phyloP scores from a whole-genome alignment of 2,888 invertebrate species.

The Zeuzera pyrina region DNA sequence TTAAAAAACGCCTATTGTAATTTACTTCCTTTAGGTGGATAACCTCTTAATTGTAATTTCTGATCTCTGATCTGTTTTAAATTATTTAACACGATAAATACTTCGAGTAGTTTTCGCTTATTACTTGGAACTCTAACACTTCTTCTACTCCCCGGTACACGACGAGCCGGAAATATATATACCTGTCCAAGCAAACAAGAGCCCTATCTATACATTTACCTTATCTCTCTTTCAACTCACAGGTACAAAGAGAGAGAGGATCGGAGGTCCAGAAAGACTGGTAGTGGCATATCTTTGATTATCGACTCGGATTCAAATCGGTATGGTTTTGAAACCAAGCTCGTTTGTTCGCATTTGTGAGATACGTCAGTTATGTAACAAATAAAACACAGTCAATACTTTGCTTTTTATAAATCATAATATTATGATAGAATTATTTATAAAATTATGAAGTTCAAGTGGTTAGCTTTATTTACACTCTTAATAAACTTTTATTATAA shows the following conservation, averaged over 20 bases:
- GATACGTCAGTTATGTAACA: conserved; percentile 6
- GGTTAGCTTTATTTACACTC: too few species aligned
- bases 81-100: too few species aligned
- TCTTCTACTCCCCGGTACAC: conserved; percentile 25
- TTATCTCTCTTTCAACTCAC: conserved; percentile 13
- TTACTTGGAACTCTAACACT: conserved; percentile 21
- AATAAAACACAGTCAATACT: too few species aligned
- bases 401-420: too few species aligned
- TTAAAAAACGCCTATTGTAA: too few species aligned
- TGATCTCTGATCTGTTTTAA: too few species aligned
- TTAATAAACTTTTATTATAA: too few species aligned
- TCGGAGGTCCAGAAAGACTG: conserved; percentile 15
- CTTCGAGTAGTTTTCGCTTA: conserved; percentile 4
- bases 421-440: too few species aligned
- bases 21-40: too few species aligned
- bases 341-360: conserved; percentile 5
- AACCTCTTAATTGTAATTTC: too few species aligned
- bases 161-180: conserved; percentile 41
- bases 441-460: too few species aligned
- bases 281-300: conserved; percentile 33
- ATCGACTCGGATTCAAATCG: conserved; percentile 27
- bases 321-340: conserved; percentile 15
- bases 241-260: conserved; percentile 6
- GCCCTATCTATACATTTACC: conserved; percentile 31
- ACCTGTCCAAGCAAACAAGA: conserved; percentile 37